These are phyloP conservation scores for Cryptops parisi DNA, from an alignment of 2,888 invertebrate genomes.

Conservation along the genomic window DNA sequence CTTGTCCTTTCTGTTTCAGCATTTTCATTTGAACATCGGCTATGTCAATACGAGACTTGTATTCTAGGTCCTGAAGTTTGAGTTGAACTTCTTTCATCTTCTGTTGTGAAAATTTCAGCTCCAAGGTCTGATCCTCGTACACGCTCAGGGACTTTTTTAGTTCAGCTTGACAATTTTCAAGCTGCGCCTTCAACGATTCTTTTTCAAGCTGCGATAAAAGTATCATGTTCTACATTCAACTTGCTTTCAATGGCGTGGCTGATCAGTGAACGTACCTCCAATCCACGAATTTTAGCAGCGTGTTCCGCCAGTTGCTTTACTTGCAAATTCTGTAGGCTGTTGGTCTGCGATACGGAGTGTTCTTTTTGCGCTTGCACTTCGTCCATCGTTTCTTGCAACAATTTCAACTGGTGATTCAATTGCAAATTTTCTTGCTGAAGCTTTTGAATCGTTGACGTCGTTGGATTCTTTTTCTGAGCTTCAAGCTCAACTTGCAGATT, in stretches of 20 bases:
- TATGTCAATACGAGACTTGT: not conserved
- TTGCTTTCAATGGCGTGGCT: not conserved
- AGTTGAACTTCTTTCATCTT: not conserved
- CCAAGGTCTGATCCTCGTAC: not conserved
- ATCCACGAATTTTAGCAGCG: not conserved
- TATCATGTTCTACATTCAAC: not conserved
- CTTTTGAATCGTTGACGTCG: not conserved
- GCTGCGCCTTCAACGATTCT: not conserved
- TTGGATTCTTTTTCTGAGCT: not conserved
- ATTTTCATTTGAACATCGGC: not conserved
- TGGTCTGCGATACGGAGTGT: not conserved
- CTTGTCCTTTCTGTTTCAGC: not conserved
- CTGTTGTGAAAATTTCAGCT: not conserved
- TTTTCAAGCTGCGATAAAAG: not conserved
- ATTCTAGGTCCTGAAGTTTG: not conserved
- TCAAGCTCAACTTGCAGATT: not conserved
- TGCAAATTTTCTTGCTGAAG: not conserved
- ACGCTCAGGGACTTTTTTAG: not conserved
- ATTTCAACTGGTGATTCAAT: not conserved
- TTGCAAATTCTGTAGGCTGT: not conserved
- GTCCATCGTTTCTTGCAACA: not conserved
- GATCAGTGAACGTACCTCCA: not conserved
- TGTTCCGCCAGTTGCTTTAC: not conserved
- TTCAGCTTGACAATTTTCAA: not conserved
- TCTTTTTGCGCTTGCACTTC: not conserved